Evolutionary conservation across 92 coral and sea anemone genomes (phyloP).

Genomic region (Meandrina meandrites): DNA sequence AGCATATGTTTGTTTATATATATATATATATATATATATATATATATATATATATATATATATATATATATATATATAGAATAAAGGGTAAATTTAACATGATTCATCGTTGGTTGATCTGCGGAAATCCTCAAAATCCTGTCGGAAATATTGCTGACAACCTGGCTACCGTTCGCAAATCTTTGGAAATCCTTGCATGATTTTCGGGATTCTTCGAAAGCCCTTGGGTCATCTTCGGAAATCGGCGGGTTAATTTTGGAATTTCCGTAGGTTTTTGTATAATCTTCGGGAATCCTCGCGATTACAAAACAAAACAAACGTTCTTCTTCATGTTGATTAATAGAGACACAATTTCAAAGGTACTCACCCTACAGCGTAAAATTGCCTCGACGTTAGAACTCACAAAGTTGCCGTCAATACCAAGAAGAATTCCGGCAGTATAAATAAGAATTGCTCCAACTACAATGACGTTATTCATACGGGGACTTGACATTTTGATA

Average conservation of each 20-base stretch:
- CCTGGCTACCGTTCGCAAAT: not conserved
- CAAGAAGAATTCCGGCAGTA: constrained; percentile 58
- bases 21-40: no score
- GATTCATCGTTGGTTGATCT: not conserved
- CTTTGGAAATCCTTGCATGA: not conserved
- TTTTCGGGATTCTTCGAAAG: no score
- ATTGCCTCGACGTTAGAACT: constrained; percentile 37
- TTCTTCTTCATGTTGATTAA: no score
- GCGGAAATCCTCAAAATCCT: not conserved
- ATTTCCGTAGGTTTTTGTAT: no score
- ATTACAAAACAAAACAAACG: no score
- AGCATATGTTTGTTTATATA: no score
- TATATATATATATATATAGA: no score
- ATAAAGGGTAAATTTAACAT: no score
- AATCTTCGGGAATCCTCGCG: no score
- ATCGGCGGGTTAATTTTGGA: no score
- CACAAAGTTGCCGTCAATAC: constrained; percentile 63
- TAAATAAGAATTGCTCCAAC: constrained; percentile 68
- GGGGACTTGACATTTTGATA: constrained; percentile 78
- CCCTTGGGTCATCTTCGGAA: no score
- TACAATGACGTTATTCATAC: constrained; percentile 72
- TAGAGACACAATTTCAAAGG: not conserved
- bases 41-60: no score
- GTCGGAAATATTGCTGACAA: not conserved
- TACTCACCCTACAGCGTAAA: constrained; percentile 41